Percentiles rank a stretch among this genome's conserved stretches.
Conservation (phyloP, 2,888 invertebrate genomes). For the Minunthozetes semirufus region DNA sequence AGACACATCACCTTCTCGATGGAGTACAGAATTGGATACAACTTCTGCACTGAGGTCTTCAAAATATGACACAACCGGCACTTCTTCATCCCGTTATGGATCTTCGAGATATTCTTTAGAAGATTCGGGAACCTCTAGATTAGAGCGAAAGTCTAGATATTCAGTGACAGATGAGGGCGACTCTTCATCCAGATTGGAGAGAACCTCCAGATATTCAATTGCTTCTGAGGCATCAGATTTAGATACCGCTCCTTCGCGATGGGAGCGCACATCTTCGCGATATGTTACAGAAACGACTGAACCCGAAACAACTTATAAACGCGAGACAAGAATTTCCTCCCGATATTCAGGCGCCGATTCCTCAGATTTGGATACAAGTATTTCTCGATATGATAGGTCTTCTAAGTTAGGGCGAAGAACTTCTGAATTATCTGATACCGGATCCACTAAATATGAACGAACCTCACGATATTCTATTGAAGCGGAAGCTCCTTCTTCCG, state of each 20-base stretch:
- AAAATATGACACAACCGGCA: background rate
- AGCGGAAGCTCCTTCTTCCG: background rate
- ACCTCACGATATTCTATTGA: background rate
- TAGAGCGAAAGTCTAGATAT: background rate
- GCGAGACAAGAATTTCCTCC: background rate
- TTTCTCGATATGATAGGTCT: background rate
- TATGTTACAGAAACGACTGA: background rate
- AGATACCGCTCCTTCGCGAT: background rate
- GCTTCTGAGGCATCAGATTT: background rate
- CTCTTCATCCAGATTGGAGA: background rate
- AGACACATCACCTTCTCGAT: slow-evolving; percentile 6
- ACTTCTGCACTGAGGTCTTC: background rate
- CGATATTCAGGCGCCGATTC: background rate
- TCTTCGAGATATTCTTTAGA: background rate
- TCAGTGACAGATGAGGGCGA: background rate
- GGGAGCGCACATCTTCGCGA: background rate
- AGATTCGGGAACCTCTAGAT: background rate
- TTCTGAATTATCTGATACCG: background rate
- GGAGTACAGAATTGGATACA: background rate
- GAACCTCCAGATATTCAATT: background rate
- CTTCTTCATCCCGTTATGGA: background rate
- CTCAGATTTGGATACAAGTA: background rate
- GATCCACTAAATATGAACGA: background rate
- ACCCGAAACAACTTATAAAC: background rate
- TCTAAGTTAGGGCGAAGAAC: background rate